A percentile compares a stretch with the other conserved stretches of the same genome.
These are phyloP conservation scores for Hippasteria phrygiana DNA, from an alignment of 53 echinoderm and acorn worm species.

Conservation along the genomic window DNA sequence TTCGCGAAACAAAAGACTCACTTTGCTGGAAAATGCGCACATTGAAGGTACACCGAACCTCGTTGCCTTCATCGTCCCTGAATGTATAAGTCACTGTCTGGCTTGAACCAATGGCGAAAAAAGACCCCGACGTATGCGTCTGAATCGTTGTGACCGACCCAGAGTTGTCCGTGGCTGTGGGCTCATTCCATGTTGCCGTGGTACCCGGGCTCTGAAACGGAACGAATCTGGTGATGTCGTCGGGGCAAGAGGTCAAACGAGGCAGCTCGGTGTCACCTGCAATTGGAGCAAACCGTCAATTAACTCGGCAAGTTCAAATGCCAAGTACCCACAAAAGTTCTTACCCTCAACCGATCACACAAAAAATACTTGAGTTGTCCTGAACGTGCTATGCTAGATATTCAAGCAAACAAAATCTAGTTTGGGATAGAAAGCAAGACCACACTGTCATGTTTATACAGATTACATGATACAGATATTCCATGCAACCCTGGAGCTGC, in stretches of 20 bases:
- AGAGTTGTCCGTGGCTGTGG: slow-evolving; percentile 63
- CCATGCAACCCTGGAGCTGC: no score
- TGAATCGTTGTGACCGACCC: slow-evolving; percentile 50
- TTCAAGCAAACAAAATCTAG: no score
- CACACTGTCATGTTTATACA: no score
- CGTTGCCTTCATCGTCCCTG: slow-evolving; percentile 52
- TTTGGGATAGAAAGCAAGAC: no score
- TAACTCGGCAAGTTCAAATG: not conserved
- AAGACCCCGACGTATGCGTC: slow-evolving; percentile 41
- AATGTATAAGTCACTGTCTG: slow-evolving; percentile 49
- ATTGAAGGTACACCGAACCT: slow-evolving; percentile 53
- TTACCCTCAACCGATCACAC: no score
- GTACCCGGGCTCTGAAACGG: slow-evolving; percentile 49
- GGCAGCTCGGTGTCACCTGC: slow-evolving; percentile 45
- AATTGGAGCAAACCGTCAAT: not conserved
- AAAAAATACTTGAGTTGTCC: no score
- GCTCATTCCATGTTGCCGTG: slow-evolving; percentile 56
- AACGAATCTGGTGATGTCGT: slow-evolving; percentile 41
- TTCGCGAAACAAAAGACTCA: no score
- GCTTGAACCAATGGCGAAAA: slow-evolving; percentile 14
- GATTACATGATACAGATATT: no score
- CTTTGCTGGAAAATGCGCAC: slow-evolving; percentile 50
- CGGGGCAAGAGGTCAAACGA: slow-evolving; percentile 50
- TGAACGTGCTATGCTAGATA: no score
- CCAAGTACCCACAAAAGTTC: no score